Evolutionary conservation across 2,113 vertebrate species (phyloP).

Genomic region (Ramphastos sulfuratus): DNA sequence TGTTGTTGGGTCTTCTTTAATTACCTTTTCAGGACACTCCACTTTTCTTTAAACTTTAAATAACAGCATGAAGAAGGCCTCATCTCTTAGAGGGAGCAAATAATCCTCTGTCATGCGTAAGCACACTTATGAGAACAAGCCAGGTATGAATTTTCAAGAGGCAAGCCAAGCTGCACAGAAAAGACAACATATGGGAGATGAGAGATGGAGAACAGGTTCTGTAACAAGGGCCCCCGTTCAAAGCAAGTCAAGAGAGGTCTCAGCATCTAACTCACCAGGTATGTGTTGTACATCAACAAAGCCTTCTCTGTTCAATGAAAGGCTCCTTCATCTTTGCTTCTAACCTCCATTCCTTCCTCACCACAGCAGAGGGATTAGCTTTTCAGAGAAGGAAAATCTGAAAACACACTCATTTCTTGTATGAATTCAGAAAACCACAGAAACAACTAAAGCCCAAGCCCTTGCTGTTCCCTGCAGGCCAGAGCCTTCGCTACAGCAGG

Average conservation of each 20-base stretch:
- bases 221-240: constrained; percentile 50
- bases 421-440: constrained; percentile 29
- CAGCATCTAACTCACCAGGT: constrained; percentile 25
- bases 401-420: constrained; percentile 46
- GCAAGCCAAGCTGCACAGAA: background rate
- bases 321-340: constrained; percentile 48
- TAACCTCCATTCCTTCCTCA: constrained; percentile 56
- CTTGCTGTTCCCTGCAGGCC: background rate
- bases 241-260: constrained; percentile 60
- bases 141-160: background rate
- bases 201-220: constrained; percentile 52
- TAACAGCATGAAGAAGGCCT: constrained; percentile 20
- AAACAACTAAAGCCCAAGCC: background rate
- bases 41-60: constrained; percentile 58
- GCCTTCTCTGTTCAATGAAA: constrained; percentile 59
- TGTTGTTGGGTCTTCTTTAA: constrained; percentile 62
- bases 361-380: constrained; percentile 55
- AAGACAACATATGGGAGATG: background rate
- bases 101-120: background rate
- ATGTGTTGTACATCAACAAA: constrained; percentile 52
- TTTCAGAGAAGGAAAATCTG: constrained; percentile 45
- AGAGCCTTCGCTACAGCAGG: background rate
- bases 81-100: background rate
- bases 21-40: constrained; percentile 50
- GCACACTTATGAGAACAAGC: background rate